phyloP scores from a whole-genome alignment of 2,113 vertebrate genomes.

The Grammomys surdaster region DNA sequence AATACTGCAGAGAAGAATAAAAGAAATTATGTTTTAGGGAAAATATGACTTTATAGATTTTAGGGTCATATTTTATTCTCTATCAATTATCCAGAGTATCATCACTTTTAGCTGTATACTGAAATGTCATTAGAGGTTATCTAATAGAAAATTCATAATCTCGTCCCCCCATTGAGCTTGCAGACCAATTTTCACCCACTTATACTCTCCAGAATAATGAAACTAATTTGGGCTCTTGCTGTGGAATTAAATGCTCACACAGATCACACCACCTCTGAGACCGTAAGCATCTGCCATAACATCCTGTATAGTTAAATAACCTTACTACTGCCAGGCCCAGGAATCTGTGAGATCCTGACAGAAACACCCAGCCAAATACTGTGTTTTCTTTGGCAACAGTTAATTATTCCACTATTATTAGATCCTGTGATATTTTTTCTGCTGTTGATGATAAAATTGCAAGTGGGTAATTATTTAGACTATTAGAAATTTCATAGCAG shows the following conservation, averaged over 20 bases:
- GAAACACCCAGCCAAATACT: conserved; percentile 64
- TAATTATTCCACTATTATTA: conserved; percentile 51
- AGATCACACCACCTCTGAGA: conserved; percentile 82
- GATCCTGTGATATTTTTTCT: conserved; percentile 48
- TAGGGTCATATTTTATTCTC: conserved; percentile 62
- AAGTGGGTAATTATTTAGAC: conserved; percentile 45
- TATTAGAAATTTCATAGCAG: not conserved
- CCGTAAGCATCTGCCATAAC: conserved; percentile 84
- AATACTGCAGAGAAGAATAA: not conserved
- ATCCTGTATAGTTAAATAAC: conserved; percentile 78
- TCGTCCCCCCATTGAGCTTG: conserved; percentile 80
- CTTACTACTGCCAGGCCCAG: conserved; percentile 71
- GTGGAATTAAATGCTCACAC: conserved; percentile 86
- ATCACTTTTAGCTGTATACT: conserved; percentile 69
- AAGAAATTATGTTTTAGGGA: conserved; percentile 33
- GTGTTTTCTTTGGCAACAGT: conserved; percentile 33
- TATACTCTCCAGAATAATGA: conserved; percentile 84
- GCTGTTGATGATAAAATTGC: conserved; percentile 28
- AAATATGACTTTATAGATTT: conserved; percentile 27
- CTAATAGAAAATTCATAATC: conserved; percentile 84
- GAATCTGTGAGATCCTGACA: conserved; percentile 63
- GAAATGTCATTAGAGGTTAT: conserved; percentile 78
- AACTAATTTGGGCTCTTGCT: conserved; percentile 85
- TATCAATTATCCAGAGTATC: conserved; percentile 70
- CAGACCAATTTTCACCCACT: conserved; percentile 85